These are phyloP conservation scores for Apaloderma vittatum DNA, from an alignment of 2,113 vertebrate genomes.

Conservation along the genomic window DNA sequence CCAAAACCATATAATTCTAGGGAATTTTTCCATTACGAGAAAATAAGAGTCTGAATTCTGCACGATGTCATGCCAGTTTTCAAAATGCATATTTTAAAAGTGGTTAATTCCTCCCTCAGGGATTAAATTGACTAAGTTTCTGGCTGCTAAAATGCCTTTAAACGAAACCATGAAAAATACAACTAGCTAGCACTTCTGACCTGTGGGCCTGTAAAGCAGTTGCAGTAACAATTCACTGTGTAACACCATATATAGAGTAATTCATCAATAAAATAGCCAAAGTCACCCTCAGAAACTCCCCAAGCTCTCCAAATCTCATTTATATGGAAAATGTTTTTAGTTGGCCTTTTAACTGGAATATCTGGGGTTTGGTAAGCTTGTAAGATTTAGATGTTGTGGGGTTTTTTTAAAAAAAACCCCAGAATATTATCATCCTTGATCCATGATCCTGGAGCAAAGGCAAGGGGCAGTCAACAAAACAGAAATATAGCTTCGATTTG, in stretches of 20 bases:
- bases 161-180: not conserved
- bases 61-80: not conserved
- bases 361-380: not conserved
- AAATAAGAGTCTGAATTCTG: not conserved
- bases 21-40: constrained; percentile 3
- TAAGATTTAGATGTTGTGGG: not conserved
- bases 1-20: accelerated
- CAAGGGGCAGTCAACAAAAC: not conserved
- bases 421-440: not conserved
- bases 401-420: not conserved
- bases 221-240: not conserved
- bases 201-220: not conserved
- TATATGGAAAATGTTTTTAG: not conserved
- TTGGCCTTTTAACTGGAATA: not conserved
- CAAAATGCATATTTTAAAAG: not conserved
- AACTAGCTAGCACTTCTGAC: not conserved
- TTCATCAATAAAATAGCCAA: not conserved
- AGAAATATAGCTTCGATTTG: not conserved
- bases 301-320: not conserved
- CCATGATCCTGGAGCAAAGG: not conserved
- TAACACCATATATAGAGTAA: not conserved
- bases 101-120: not conserved
- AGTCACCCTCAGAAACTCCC: not conserved
- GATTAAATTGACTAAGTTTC: not conserved
- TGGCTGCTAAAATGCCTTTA: not conserved